Base-by-base conservation (phyloP, 2,113 vertebrate genomes). In the Tiliqua scincoides region DNA sequence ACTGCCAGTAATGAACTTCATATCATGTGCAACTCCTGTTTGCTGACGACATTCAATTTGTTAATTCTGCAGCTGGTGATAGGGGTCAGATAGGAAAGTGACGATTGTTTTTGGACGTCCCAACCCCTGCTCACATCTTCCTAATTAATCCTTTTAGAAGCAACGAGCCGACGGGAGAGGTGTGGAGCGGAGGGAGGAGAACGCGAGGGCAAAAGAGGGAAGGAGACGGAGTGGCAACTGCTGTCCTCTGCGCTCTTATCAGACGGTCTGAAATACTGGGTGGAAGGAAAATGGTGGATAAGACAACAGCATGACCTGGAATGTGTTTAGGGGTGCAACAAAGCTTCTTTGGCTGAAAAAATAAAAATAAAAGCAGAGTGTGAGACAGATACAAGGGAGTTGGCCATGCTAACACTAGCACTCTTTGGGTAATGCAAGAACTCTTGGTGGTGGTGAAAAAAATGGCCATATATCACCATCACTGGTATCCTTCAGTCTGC, bases 21-120 rank as follows among this genome's bases (percentile, higher is more conserved):
- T 96, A 95, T 96, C 96, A 95, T 95, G 95, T 96, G 94, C 95
- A 95, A 96, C 96, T 96, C 96, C 96, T 97, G 96, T 96, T 96
- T 96, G 96, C 95, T 96, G 95, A 96, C 94, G 96, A 97, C 96
- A 96, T 96, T 97, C 96, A 97, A 97, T 97, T 97, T 97, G 96
- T 97, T 96, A 96, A 97, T 97, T 97, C 95, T 97, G 96, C 95
- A 96, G 95, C 96, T 97, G 96, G 93, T 96, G 96, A 97, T 95
- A 97, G 96, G 92, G 95, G 96, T 96, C 96, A 97, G 96, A 97
- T 96, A 97, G 91, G 95, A 95, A 96, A 96, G 97, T 97, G 96
- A 96, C 86, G 94, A 97, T 97, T 96, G 97, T 96, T 96, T 96
- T 96, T 94, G 95, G 95, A 96, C 94, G 95, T 95, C 89, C 96